These are phyloP conservation scores for Hyperoodon ampullatus DNA, from an alignment of 2,113 vertebrate species.

Conservation along the genomic window DNA sequence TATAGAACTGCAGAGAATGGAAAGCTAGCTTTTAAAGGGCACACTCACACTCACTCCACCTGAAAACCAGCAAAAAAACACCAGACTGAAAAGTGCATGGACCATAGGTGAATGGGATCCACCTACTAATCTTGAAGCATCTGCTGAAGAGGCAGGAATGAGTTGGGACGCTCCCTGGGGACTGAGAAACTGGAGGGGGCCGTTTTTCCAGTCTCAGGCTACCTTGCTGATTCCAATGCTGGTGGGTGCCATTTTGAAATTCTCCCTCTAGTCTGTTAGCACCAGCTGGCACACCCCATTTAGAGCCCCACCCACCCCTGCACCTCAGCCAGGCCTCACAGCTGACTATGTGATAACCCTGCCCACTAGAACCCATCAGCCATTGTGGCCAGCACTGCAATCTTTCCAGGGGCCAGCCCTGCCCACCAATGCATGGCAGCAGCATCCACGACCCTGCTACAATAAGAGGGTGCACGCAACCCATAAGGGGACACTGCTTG, in stretches of 20 bases:
- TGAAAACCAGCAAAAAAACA: background rate
- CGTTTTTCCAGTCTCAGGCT: background rate
- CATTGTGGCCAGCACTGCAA: background rate
- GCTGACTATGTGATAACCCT: background rate
- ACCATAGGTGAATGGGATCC: background rate
- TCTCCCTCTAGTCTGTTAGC: background rate
- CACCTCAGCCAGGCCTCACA: background rate
- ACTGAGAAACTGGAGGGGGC: background rate
- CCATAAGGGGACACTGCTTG: too few species aligned
- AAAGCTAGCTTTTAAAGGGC: background rate
- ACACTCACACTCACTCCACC: background rate
- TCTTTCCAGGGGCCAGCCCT: background rate
- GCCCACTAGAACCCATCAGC: background rate
- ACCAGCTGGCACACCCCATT: background rate
- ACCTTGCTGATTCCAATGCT: background rate
- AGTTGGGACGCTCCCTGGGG: background rate
- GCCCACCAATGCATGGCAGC: background rate
- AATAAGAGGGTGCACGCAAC: rapidly evolving
- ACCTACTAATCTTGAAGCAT: background rate
- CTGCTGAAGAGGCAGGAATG: background rate
- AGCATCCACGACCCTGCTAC: background rate
- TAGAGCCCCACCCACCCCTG: background rate
- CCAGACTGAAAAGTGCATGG: background rate
- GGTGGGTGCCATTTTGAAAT: background rate
- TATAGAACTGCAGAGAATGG: background rate